Base-by-base conservation (phyloP, 2,113 vertebrate genomes). In the Thunnus thynnus region DNA sequence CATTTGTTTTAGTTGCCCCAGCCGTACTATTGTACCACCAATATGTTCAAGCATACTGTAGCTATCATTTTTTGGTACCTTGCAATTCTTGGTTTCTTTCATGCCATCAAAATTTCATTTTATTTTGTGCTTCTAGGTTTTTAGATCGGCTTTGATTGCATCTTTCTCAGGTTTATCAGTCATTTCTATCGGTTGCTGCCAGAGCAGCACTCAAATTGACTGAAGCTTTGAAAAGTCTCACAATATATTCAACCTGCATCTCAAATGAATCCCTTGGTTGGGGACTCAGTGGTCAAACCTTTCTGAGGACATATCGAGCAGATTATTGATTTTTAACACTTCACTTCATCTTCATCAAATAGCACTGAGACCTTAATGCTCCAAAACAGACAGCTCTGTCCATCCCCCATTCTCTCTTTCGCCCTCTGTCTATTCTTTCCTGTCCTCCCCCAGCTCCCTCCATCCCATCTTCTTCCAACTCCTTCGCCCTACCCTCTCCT, bases 331-430 rank as follows among this genome's bases (percentile, higher is more conserved):
- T 94, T 94, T 90, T 82, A 92, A 86, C 89, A 91, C 87, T 90
- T 93, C 87, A 83, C 85, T 94, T 93, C 85, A 92, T 94, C 92
- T 93, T 94, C 88, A 94, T 94, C 92, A 92, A 90, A 90, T 77
- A 54, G 76, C 87, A 81, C 41, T 79, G 88, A 83, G 76, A 88
- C 72, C 76, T 75, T 72, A 85, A 80, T 66, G 64, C 76, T 87
- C 69, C 72, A 78, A 85, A 90, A 88, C 65, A 73, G 85, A 83
- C 65, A 71, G 79, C 79, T 76, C 56, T 76, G 77, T 65, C 78
- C 64, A 70, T 5, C 63, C 58, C 13, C 4, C 6, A 17, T 55
- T 58, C 41, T 32, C 47, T 47, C 20, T 69, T 32, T 30, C 20
- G 13, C 25, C 30, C 58, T 62, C 13, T 32, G 5, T 63, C 69